Evolutionary conservation across 2,888 invertebrate genomes (phyloP).

Genomic region (Branchellion lobata): DNA sequence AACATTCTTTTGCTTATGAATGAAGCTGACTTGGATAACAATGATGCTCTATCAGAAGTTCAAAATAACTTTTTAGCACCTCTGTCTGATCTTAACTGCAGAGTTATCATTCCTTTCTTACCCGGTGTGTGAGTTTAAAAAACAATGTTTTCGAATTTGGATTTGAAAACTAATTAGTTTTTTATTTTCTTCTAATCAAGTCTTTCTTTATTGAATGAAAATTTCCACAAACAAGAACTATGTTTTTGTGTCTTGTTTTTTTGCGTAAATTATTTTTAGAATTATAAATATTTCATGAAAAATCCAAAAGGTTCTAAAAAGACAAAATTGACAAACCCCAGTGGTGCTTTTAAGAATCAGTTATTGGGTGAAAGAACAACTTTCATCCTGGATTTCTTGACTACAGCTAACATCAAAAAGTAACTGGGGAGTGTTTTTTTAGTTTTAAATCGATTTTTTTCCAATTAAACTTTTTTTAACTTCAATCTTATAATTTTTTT

Average conservation of each 20-base stretch:
- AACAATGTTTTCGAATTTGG: neutral
- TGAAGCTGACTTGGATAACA: slow-evolving; percentile 20
- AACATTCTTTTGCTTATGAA: slow-evolving; percentile 22
- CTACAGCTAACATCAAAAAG: neutral
- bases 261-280: too few species aligned
- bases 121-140: neutral
- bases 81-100: slow-evolving; percentile 15
- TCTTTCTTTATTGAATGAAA: neutral
- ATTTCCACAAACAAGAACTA: neutral
- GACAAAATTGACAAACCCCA: neutral
- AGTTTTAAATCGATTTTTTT: neutral
- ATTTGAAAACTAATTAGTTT: neutral
- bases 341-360: neutral
- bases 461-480: neutral
- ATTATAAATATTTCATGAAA: too few species aligned
- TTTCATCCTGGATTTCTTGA: slow-evolving; percentile 25
- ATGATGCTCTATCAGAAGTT: neutral
- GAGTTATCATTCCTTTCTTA: slow-evolving; percentile 28
- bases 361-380: slow-evolving; percentile 27
- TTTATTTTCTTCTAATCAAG: too few species aligned
- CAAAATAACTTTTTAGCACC: slow-evolving; percentile 24
- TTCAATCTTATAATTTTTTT: neutral
- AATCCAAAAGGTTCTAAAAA: slow-evolving; percentile 41
- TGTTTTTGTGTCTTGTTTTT: too few species aligned
- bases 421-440: neutral